Conservation (phyloP, 2,113 vertebrate species). For the Phainopepla nitens region DNA sequence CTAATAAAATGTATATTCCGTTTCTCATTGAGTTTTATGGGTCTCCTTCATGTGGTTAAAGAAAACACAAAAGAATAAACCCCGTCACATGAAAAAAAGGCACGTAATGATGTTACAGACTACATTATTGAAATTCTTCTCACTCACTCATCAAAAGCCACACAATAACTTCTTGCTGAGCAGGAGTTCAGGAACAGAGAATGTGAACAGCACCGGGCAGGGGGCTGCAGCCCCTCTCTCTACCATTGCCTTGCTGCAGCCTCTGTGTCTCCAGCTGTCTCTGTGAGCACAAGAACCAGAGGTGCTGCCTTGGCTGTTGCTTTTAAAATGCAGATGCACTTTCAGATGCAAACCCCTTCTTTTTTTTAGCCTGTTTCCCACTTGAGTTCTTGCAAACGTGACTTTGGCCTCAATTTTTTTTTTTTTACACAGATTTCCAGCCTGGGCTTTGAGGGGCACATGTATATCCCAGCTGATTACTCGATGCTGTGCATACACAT, state of each 20-base stretch:
- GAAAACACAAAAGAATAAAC: neutral
- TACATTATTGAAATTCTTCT: neutral
- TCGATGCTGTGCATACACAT: neutral
- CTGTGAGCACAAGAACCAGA: neutral
- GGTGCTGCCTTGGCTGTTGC: neutral
- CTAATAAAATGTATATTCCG: neutral
- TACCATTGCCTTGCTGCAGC: neutral
- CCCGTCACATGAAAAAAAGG: neutral
- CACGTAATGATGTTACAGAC: neutral
- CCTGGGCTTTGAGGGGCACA: neutral
- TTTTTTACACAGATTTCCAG: neutral
- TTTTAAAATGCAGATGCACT: neutral
- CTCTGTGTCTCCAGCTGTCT: fast-evolving
- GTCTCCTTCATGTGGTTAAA: neutral
- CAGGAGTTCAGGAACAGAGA: neutral
- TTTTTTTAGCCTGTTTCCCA: neutral
- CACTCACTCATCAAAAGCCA: neutral
- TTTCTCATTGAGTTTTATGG: conserved; percentile 3
- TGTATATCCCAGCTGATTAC: neutral
- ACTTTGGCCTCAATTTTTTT: neutral
- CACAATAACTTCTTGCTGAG: neutral
- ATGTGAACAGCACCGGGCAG: fast-evolving
- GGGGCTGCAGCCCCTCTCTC: neutral
- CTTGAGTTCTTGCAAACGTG: neutral
- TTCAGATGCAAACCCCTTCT: neutral